Evolutionary conservation across 2,888 invertebrate genomes (phyloP).

Genomic region (Melangyna quadrimaculata): DNA sequence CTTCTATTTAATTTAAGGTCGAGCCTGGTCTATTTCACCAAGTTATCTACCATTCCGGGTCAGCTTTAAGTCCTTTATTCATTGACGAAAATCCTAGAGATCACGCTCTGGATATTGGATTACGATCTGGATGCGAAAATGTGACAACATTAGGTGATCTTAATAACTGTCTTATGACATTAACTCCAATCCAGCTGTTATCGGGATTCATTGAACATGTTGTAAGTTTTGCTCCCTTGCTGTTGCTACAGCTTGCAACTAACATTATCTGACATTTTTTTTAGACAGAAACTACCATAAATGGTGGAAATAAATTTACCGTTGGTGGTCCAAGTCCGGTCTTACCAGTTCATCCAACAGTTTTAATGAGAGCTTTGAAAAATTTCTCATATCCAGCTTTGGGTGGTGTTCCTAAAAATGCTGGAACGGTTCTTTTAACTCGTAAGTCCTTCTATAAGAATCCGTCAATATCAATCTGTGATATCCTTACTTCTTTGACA

Average conservation of each 20-base stretch:
- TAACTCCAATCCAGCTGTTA: constrained; percentile 76
- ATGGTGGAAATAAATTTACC: constrained; percentile 79
- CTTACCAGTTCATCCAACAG: constrained; percentile 77
- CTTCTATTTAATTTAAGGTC: constrained; percentile 72
- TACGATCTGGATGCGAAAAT: constrained; percentile 76
- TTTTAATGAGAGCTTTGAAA: constrained; percentile 70
- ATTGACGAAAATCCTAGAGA: constrained; percentile 81
- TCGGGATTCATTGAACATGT: constrained; percentile 78
- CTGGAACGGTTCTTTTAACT: constrained; percentile 76
- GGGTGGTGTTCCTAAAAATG: constrained; percentile 79
- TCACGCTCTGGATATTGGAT: constrained; percentile 79
- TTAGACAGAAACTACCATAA: constrained; percentile 76
- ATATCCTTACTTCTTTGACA: constrained; percentile 34
- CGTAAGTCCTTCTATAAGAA: constrained; percentile 53
- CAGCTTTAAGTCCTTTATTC: constrained; percentile 82
- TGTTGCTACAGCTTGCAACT: too few relatives aligned
- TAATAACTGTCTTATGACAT: constrained; percentile 77
- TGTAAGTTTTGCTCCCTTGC: constrained; percentile 70
- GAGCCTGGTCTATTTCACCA: constrained; percentile 81
- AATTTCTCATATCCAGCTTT: constrained; percentile 78
- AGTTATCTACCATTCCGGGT: constrained; percentile 83
- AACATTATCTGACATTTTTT: background rate
- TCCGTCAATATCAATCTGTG: too few relatives aligned
- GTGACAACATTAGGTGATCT: constrained; percentile 75
- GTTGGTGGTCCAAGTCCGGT: constrained; percentile 79